Conservation (phyloP, 2,797 vertebrate genomes). For the Bradypodion pumilum region DNA sequence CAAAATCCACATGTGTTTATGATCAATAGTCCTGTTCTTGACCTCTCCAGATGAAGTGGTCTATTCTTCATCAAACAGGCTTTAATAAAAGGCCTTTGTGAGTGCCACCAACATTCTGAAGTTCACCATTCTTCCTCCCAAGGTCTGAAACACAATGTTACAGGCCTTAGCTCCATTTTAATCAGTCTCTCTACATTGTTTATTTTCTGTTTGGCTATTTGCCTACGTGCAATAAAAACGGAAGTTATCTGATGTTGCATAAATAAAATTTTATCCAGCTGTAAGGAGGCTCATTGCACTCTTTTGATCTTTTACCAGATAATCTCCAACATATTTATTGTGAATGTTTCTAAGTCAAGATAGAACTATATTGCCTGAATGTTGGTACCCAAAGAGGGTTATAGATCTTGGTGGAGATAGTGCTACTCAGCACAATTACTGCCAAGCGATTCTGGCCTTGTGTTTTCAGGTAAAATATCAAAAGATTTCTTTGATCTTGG, state of each 20-base stretch:
- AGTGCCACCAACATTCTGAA: not conserved
- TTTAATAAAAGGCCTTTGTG: conserved; percentile 17
- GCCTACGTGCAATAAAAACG: conserved; percentile 6
- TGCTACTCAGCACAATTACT: too few species aligned
- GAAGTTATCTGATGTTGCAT: not conserved
- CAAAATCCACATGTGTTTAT: conserved; percentile 21
- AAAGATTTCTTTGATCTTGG: not conserved
- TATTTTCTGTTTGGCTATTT: not conserved
- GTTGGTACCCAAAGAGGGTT: too few species aligned
- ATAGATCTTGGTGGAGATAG: too few species aligned
- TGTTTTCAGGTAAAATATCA: not conserved
- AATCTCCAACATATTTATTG: not conserved
- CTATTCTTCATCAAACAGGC: not conserved
- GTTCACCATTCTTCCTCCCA: not conserved
- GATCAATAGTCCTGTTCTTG: conserved; percentile 19
- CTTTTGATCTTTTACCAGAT: not conserved
- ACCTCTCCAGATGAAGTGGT: not conserved
- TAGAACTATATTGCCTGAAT: not conserved
- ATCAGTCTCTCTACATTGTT: not conserved
- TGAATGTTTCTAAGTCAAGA: not conserved
- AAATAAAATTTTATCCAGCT: conserved; percentile 13
- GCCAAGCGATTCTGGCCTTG: not conserved
- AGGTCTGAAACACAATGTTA: conserved; percentile 29
- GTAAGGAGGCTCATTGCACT: not conserved
- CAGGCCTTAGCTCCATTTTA: not conserved